Base-by-base conservation (phyloP, 2,113 vertebrate species). In the Chamaetylas fuelleborni region DNA sequence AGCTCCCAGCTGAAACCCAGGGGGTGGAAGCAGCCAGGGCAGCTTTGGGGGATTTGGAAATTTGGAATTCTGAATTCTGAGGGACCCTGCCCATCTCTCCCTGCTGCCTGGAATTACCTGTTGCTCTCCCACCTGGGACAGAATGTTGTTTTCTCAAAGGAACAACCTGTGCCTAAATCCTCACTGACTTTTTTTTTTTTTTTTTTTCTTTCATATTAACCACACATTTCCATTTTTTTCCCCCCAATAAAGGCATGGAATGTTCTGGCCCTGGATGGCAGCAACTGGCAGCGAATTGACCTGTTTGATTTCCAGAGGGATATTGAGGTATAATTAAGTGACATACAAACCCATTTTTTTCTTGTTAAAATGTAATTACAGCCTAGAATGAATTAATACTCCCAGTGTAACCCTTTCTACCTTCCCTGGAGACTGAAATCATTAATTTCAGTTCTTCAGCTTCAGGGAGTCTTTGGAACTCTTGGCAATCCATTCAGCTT, bases 291-390 rank as follows among this genome's bases (percentile, higher is more conserved):
- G 92, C 96, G 99, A 86, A 99, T 99, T 85, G 99, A 99, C 98
- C 98, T 99, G 95, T 99, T 99, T 97, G 98, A 99, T 98, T 99
- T 99, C 98, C 99, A 99, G 98, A 99, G 99, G 97, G 99, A 99
- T 93, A 99, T 99, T 57, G 99, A 99, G 99, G 99, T 99, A 98
- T 95, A 90, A 96, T 96, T 95, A 93, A 95, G 86, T 94, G 89
- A 67, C 94, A 89, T 67, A 86, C 90, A 93, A 96, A 93, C 93
- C 92, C 83, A 26, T 92, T 97, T 67, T 97, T 97, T 10, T 18
- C 97, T 84, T 74, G 58, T 94, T 96, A 51, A 94, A 88, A 78
- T 96, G 71, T 97, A 97, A 97, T 97, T 97, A 97, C 93, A 95
- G 70, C 74, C 53, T 65, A 36, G 74, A 69, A 80, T 40, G 92